These are phyloP conservation scores for Lithophane socia DNA, from an alignment of 2,888 invertebrate genomes.

Conservation along the genomic window DNA sequence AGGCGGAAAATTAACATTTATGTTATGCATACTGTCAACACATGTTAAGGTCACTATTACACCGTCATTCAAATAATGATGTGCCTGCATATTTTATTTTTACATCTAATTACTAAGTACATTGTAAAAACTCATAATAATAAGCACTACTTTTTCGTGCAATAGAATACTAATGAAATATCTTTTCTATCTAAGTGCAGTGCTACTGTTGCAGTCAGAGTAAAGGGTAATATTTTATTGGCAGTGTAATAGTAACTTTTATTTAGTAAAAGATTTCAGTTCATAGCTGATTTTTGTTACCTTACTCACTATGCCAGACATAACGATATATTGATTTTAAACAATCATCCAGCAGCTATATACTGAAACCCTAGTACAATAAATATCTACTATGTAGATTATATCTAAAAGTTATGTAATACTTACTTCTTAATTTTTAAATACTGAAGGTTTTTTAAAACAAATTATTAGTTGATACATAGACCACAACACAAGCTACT, in stretches of 20 bases:
- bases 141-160: neutral
- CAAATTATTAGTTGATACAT: constrained; percentile 69
- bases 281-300: constrained; percentile 17
- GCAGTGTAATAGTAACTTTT: constrained; percentile 13
- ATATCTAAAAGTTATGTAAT: constrained; percentile 61
- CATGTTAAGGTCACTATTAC: constrained; percentile 29
- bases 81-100: constrained; percentile 7
- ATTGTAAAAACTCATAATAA: neutral
- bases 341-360: constrained; percentile 18
- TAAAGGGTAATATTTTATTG: constrained; percentile 8
- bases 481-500: constrained; percentile 71
- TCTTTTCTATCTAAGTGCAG: neutral
- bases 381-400: constrained; percentile 67
- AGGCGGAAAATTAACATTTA: constrained; percentile 51
- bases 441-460: constrained; percentile 66
- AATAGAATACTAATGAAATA: constrained; percentile 6
- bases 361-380: constrained; percentile 33
- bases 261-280: constrained; percentile 14
- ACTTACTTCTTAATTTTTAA: constrained; percentile 69
- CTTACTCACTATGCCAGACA: constrained; percentile 23
- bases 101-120: neutral
- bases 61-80: constrained; percentile 18
- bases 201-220: neutral
- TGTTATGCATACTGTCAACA: constrained; percentile 27
- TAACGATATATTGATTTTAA: constrained; percentile 11